Base-by-base conservation (phyloP, 1,140 invertebrate species). In the Leguminivora glycinivorella region DNA sequence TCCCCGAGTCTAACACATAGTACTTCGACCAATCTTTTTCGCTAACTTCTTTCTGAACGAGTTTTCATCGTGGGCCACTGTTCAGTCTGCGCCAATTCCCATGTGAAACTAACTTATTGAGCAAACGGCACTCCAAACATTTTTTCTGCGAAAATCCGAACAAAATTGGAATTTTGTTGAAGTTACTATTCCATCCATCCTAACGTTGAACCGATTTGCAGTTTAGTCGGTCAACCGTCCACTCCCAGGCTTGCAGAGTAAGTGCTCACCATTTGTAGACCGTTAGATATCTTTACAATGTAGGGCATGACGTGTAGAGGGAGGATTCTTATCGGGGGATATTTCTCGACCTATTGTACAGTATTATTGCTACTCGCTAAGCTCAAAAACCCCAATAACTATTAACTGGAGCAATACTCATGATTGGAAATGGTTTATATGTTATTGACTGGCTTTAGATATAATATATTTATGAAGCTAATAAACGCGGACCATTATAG, bases 211-310 rank as follows among this genome's bases (percentile, higher is more conserved):
- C 34, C 56, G 68, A 34, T 67, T 67, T 31, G 67, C 67, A 66
- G 47, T 71, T 71, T 75, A 76, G 75, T 79, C 72, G 75, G 75
- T 81, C 72, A 79, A 74, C 74, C 72, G 73, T 78, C 73, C 70
- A 75, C 70, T 77, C 68, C 69, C 52, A 71, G 70, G 56, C 71
- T 68, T 66, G 72, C 71, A 68, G 72, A 74, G 74, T 74, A 69
- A 79, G 70, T 75, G 70, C 22, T 69, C 69, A 71, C 63, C 74
- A 72, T 78, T 71, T 66, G 52, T 24, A 52, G 52, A 72, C 67
- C 68, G 72, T 74, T 75, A 71, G 67, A 63, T 63, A 68, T 68
- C 43, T 68, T 40, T 68, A 68, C 43, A 63, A 63, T 63, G 58
- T 63, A 63, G 58, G 29, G 25, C 58, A 63, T 63, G 58, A 63